Conservation (phyloP, 2,888 invertebrate genomes). For the Eutolmus rufibarbis region DNA sequence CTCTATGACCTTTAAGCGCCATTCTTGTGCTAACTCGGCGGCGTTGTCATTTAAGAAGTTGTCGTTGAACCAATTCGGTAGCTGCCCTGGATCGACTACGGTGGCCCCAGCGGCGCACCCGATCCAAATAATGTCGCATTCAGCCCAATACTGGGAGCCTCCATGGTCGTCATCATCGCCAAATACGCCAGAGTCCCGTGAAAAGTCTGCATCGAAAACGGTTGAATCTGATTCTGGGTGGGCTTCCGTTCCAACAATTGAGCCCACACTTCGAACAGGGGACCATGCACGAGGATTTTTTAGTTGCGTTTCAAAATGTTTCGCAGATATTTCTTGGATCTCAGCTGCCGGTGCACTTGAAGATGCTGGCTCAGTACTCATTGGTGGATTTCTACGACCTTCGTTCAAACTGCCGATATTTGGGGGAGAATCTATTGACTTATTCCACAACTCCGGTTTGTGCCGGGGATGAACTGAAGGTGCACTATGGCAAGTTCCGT, state of each 20-base stretch:
- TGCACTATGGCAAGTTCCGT: constrained; percentile 77
- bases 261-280: constrained; percentile 86
- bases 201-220: constrained; percentile 77
- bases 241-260: constrained; percentile 83
- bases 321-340: constrained; percentile 68
- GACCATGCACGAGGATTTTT: constrained; percentile 87
- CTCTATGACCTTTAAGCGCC: constrained; percentile 78
- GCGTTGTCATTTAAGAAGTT: constrained; percentile 64
- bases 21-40: constrained; percentile 74
- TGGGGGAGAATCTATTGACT: constrained; percentile 58
- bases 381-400: constrained; percentile 52
- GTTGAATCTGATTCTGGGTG: constrained; percentile 85
- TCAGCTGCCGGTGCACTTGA: constrained; percentile 60
- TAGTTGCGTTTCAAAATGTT: constrained; percentile 75
- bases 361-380: constrained; percentile 53
- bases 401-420: constrained; percentile 60
- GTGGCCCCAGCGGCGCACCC: constrained; percentile 85
- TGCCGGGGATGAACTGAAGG: constrained; percentile 67
- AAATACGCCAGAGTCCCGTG: constrained; percentile 77
- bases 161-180: constrained; percentile 76
- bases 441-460: constrained; percentile 63
- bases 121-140: constrained; percentile 82
- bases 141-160: constrained; percentile 76
- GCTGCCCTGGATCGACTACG: constrained; percentile 73
- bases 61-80: constrained; percentile 82